Conservation (phyloP, 2,888 invertebrate species). For the Calameuta pallipes region DNA sequence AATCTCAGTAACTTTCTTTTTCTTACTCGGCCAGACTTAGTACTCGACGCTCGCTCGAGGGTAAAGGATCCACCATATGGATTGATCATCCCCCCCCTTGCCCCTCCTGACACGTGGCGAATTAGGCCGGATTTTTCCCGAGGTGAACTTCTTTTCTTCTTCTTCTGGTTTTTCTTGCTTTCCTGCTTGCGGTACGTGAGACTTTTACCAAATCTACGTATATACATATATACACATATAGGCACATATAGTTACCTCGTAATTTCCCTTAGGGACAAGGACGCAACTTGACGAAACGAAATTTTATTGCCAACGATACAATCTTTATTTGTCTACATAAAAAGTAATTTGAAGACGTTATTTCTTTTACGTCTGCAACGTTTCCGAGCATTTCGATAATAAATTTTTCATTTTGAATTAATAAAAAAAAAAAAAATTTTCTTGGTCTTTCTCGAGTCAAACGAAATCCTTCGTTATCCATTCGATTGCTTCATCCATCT, state of each 20-base stretch:
- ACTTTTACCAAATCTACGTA: background rate
- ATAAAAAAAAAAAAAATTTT: background rate
- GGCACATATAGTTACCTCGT: background rate
- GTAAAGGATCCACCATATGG: background rate
- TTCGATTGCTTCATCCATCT: background rate
- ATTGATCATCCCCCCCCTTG: background rate
- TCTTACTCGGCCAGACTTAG: background rate
- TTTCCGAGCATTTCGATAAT: too few relatives aligned
- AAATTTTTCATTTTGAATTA: background rate
- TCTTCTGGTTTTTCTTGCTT: background rate
- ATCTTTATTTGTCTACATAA: background rate
- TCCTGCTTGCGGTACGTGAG: background rate
- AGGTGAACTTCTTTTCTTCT: background rate
- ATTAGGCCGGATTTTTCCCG: background rate
- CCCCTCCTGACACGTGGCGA: background rate
- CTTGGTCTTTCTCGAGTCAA: background rate
- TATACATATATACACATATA: too few relatives aligned
- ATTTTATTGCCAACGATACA: background rate
- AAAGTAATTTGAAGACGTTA: background rate
- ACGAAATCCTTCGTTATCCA: background rate
- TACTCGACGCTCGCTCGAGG: background rate
- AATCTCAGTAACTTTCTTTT: background rate
- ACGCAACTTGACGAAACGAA: background rate
- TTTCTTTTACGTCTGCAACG: background rate
- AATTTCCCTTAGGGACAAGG: background rate